Conservation (phyloP, 1,140 invertebrate genomes). For the Argopecten irradians region DNA sequence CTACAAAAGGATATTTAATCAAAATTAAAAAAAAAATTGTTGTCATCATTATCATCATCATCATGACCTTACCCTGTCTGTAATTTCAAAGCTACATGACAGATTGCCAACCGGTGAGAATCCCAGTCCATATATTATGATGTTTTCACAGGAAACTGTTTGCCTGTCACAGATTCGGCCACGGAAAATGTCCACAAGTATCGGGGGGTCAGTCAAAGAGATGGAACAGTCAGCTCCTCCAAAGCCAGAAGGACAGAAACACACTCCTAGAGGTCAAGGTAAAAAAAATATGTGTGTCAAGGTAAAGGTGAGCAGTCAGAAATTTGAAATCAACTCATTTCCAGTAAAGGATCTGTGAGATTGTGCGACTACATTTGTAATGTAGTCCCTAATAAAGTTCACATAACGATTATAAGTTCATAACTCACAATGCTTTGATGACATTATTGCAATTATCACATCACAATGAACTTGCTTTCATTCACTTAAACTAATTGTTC, state of each 20-base stretch:
- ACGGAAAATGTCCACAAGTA: slow-evolving; percentile 30
- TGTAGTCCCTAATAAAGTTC: too few species aligned
- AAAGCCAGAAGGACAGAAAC: slow-evolving; percentile 49
- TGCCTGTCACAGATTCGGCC: slow-evolving; percentile 47
- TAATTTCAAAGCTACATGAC: slow-evolving; percentile 45
- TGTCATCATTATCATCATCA: neutral
- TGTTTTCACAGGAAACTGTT: slow-evolving; percentile 32
- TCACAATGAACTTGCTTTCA: too few species aligned
- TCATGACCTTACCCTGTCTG: slow-evolving; percentile 26
- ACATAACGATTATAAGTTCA: too few species aligned
- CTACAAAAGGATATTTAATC: too few species aligned
- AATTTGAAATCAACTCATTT: too few species aligned
- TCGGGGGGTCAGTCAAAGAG: slow-evolving; percentile 43
- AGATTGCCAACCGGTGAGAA: slow-evolving; percentile 49
- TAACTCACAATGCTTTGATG: too few species aligned
- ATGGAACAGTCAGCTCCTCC: slow-evolving; percentile 57
- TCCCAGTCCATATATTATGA: slow-evolving; percentile 50
- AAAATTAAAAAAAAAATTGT: too few species aligned
- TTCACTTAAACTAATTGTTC: too few species aligned
- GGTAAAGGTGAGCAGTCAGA: too few species aligned
- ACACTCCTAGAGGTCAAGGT: slow-evolving; percentile 49
- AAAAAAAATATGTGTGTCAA: neutral
- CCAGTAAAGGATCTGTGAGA: too few species aligned
- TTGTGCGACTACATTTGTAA: too few species aligned
- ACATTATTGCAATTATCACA: too few species aligned